Evolutionary conservation across 2,797 vertebrate species (phyloP), one percentile per base, ranked within the genome.

Genomic region (Gymnoscopelus braueri): DNA sequence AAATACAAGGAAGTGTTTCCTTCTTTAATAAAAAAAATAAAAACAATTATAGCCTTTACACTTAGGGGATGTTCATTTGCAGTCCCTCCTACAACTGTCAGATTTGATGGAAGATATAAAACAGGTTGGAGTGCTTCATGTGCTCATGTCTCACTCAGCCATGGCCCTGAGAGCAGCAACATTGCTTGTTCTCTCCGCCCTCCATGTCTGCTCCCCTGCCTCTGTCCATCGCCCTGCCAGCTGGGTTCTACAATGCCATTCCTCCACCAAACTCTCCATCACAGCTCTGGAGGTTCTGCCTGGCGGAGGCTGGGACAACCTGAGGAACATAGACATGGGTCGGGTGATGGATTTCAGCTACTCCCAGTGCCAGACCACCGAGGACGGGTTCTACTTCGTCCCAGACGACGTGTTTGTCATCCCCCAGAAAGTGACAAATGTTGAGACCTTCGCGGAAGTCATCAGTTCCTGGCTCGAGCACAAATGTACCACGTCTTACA

Each of bases 231-330:
- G 35, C 1, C 80, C 85, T 0, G 72, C 70, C 65, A 93, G 92
- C 79, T 88, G 91, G 65, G 91, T 95, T 66, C 88, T 84, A 3
- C 80, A 77, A 35, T 97, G 96, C 68, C 93, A 85, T 7, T 77
- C 85, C 52, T 78, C 86, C 62, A 50, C 62, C 60, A 86, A 89
- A 82, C n/a, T 83, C 69, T 91, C 93, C 3, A 60, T 93, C 35
- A 82, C 94, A 1, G 87, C 93, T 0, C 80, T 98, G 76, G 96
- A 96, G 81, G 97, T 96, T 63, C 89, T 98, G 50, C 96, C 96
- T 0, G 96, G 97, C 0, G 95, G 96, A 0, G 96, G 96, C 48
- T 98, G 96, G 96, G 96, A 98, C 77, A 98, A 98, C 59, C 94
- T 98, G 14, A 89, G 95, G 0, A 98, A 98, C 75, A 2, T 95